Percentiles rank a stretch among this genome's conserved stretches.
phyloP scores from a whole-genome alignment of 2,888 invertebrate genomes.

The Gari tellinella region DNA sequence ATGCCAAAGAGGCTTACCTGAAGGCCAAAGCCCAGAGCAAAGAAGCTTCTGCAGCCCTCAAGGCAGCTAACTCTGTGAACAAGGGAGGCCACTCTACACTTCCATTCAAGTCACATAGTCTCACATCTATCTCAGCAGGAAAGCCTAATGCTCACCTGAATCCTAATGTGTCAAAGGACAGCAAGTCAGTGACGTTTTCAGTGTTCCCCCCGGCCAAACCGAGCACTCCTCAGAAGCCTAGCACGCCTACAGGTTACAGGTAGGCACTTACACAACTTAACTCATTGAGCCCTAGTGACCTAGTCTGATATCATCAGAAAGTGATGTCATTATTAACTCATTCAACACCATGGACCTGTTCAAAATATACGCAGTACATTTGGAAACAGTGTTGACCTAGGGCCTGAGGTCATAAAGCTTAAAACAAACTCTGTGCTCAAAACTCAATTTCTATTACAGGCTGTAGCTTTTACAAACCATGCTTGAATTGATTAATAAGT shows the following conservation, averaged over 20 bases:
- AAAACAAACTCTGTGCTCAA: too few species aligned
- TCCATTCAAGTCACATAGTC: slow-evolving; percentile 24
- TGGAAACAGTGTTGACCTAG: too few species aligned
- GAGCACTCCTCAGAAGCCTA: slow-evolving; percentile 8
- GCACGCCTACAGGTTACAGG: background rate
- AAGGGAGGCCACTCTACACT: slow-evolving; percentile 29
- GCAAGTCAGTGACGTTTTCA: slow-evolving; percentile 22
- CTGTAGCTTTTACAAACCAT: too few species aligned
- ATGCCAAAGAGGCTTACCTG: slow-evolving; percentile 87
- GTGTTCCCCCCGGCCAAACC: slow-evolving; percentile 26
- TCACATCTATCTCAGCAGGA: slow-evolving; percentile 9
- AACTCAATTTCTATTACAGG: too few species aligned
- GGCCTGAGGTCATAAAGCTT: too few species aligned
- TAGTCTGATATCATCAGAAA: too few species aligned
- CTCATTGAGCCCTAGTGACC: too few species aligned
- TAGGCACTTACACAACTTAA: too few species aligned
- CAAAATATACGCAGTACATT: too few species aligned
- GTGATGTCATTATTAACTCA: too few species aligned
- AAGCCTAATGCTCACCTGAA: slow-evolving; percentile 23
- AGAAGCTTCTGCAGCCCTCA: slow-evolving; percentile 59
- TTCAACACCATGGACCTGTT: too few species aligned
- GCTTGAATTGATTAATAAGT: too few species aligned
- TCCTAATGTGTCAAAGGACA: slow-evolving; percentile 30
- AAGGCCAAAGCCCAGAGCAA: slow-evolving; percentile 75
- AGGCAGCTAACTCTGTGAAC: slow-evolving; percentile 29